Evolutionary conservation across 2,113 vertebrate genomes (phyloP), one percentile per base, ranked within the genome.

Genomic region (Caracal caracal): DNA sequence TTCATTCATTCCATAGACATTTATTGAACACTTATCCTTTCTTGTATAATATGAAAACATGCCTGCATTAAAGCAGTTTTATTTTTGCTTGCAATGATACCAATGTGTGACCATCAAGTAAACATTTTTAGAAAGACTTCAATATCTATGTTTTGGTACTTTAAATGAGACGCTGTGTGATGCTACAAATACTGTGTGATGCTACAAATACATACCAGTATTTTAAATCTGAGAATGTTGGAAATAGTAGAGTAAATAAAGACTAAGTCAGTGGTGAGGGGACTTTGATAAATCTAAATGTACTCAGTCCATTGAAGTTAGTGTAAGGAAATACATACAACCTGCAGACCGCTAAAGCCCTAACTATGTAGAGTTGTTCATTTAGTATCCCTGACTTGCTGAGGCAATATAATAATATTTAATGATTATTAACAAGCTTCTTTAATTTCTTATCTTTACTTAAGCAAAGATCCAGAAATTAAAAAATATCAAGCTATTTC

Each of bases 401-500:
- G 10, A 75, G 30, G 28, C 13, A 82, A 11, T 53, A 88, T 28
- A 61, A 90, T 82, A 82, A 26, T 82, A 84, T 93, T 89, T 78
- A 26, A 79, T 93, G 53, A 78, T 61, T 47, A 63, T 68, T 22
- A 49, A 2, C 2, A 73, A 81, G 15, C 20, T 96, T 94, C 4
- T 90, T 68, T 75, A 95, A 68, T 93, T 76, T 11, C 30, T 22
- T 3, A 33, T 85, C 11, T 70, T 79, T 90, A 94, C 81, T 75
- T 59, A 93, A 71, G 51, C 30, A 78, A 94, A 90, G 37, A 88
- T 7, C 19, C 10, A 85, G 84, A 79, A 33, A 19, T 78, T 83
- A 78, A 68, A 82, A 89, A 88, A 90, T 82, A 40, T 65, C 66
- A 78, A 93, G 16, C 30, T 35, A 9, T 86, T 97, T 93, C 73